Conservation (phyloP, 2,888 invertebrate species). For the Anoncus sp. region DNA sequence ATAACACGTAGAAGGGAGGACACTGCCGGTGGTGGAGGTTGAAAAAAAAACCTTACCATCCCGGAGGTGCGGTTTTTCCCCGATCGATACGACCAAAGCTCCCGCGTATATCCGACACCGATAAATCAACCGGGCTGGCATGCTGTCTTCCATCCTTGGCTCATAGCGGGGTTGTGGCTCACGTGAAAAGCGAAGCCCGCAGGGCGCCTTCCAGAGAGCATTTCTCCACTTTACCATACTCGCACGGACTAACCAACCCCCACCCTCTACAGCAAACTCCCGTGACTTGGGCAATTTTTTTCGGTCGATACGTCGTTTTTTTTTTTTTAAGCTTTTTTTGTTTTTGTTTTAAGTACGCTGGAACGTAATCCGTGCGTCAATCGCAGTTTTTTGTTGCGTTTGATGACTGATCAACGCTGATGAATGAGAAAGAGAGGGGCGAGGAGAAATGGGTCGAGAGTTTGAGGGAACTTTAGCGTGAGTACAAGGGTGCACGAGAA, state of each 20-base stretch:
- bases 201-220: conserved; percentile 24
- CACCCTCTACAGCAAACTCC: conserved; percentile 18
- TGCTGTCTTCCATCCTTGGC: conserved; percentile 51
- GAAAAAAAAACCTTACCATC: conserved; percentile 30
- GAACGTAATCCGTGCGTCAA: conserved; percentile 4
- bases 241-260: not conserved
- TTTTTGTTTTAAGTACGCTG: too few species aligned
- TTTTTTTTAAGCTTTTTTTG: conserved; percentile 20
- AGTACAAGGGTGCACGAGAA: not conserved
- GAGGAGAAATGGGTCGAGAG: not conserved
- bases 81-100: conserved; percentile 67
- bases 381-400: conserved; percentile 26
- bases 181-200: conserved; percentile 9
- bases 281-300: conserved; percentile 30
- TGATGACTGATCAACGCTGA: conserved; percentile 36
- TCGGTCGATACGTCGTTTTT: conserved; percentile 18
- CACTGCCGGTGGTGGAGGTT: conserved; percentile 38
- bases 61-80: conserved; percentile 66
- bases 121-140: conserved; percentile 60
- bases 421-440: not conserved
- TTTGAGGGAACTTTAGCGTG: not conserved
- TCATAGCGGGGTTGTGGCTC: conserved; percentile 15
- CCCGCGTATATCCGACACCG: conserved; percentile 52
- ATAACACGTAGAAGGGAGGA: conserved; percentile 46
- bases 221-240: conserved; percentile 47